Base-by-base conservation (phyloP, 2,888 invertebrate species). In the Trissonchulus latispiculum region DNA sequence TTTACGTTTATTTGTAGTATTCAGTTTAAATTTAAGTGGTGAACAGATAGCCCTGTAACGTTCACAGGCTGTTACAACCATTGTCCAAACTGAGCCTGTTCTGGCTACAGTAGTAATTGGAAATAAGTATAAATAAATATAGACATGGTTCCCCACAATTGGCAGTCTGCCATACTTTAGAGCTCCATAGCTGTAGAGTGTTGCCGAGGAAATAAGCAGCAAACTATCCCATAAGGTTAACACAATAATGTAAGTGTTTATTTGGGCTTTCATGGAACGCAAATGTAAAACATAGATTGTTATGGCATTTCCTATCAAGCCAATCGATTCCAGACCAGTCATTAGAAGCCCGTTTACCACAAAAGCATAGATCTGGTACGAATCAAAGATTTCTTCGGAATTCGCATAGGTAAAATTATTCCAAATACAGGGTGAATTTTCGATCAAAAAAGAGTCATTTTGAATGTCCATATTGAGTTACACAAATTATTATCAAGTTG, bases 31-130 rank as follows among this genome's bases (percentile, higher is more conserved):
- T 15, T 15, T 48, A 23, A 48, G 8, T 23, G 69, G 69, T n/a
- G n/a, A 33, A 8, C n/a, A n/a, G 8, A 68, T 33, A 18, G 69
- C 69, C 15, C 36, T 32, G n/a, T n/a, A 23, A 15, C 69, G 69
- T 33, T 68, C 69, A 15, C n/a, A 32, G 15, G 69, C 36, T 3
- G 69, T 36, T 8, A 36, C 69, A 3, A 68, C 36, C n/a, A 68
- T n/a, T 33, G 36, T 68, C 69, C 69, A 68, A 31, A 68, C 69
- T 8, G 69, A 68, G n/a, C 69, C 69, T 23, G 69, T 23, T 15
- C 69, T 32, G 36, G 69, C 69, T 31, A 68, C 35, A 15, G 31
- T 35, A 36, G 32, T 36, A n/a, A 68, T 8, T 33, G 69, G 69
- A n/a, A 36, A 68, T 32, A 36, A 33, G 8, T n/a, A 28, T 2